phyloP scores from a whole-genome alignment of 2,888 invertebrate species.

The Eudasyphora cyanicolor region DNA sequence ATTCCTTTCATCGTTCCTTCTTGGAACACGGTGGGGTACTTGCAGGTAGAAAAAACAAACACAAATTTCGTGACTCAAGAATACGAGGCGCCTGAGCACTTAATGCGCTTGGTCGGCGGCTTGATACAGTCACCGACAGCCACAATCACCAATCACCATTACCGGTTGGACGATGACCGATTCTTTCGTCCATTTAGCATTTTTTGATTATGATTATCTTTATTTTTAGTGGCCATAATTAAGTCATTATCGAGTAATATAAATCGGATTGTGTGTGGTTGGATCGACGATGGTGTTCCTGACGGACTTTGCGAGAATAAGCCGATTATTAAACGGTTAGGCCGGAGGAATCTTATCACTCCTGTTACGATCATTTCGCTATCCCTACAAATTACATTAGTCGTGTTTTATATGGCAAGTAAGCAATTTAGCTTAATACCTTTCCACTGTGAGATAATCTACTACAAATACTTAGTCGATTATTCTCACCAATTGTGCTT shows the following conservation, averaged over 20 bases:
- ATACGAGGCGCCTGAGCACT: slow-evolving; percentile 42
- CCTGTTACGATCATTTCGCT: background rate
- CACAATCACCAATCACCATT: too few relatives aligned
- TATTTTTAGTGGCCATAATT: slow-evolving; percentile 43
- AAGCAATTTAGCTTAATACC: too few relatives aligned
- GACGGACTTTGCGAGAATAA: background rate
- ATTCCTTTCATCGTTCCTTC: slow-evolving; percentile 30
- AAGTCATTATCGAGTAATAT: slow-evolving; percentile 47
- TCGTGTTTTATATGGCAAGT: too few relatives aligned
- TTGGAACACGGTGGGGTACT: slow-evolving; percentile 26
- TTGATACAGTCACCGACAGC: background rate
- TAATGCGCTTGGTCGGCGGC: slow-evolving; percentile 7
- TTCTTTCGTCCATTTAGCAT: background rate
- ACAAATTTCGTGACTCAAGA: slow-evolving; percentile 39
- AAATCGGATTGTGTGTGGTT: slow-evolving; percentile 25
- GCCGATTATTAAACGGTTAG: too few relatives aligned
- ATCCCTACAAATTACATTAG: background rate
- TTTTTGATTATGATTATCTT: slow-evolving; percentile 25
- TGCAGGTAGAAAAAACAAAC: slow-evolving; percentile 54
- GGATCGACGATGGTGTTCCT: background rate
- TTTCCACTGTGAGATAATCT: too few relatives aligned
- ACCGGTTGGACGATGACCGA: background rate
- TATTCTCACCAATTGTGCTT: too few relatives aligned
- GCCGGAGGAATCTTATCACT: background rate
- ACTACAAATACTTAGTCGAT: too few relatives aligned